Base-by-base conservation (phyloP, 2,797 vertebrate species). In the Crenuchus spilurus region DNA sequence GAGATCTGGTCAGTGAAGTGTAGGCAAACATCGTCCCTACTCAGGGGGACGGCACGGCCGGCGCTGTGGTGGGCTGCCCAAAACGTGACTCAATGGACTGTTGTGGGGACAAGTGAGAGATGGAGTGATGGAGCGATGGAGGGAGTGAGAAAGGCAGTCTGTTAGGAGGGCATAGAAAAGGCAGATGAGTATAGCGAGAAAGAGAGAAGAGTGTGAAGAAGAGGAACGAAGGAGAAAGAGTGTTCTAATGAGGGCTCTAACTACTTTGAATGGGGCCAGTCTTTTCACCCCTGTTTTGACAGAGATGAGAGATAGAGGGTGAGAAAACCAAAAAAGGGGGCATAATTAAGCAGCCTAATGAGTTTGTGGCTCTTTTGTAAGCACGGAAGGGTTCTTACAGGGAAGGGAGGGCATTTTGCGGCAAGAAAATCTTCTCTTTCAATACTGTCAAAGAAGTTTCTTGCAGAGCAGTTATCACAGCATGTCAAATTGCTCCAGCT, bases 401-500 rank as follows among this genome's bases (percentile, higher is more conserved):
- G 91, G 90, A 92, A 91, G 90, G 88, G 90, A 84, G 84, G 83
- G 85, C 91, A 71, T 89, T 92, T 87, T 92, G 89, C 90, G 93
- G 92, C 92, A 92, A 85, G 94, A 95, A 96, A 96, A 96, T 95
- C 94, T 94, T 93, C 93, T 95, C 94, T 97, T 98, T 97, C 89
- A 91, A 88, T 87, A 84, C 90, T 88, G 89, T 92, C 90, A 97
- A 96, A 98, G 96, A 95, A 93, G 89, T 94, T 98, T 97, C 94
- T 97, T 94, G 95, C 95, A 93, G 94, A 95, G 96, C 95, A 96
- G 90, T 98, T 98, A 98, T 98, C 97, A 95, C 97, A 99, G 97
- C 97, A 96, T 96, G 97, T 94, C 94, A 98, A 98, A 97, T 96
- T 96, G 96, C 96, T 95, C 92, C 93, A 91, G 94, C 91, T 92